phyloP scores from a whole-genome alignment of 2,888 invertebrate species.

The Euzetes globulus region DNA sequence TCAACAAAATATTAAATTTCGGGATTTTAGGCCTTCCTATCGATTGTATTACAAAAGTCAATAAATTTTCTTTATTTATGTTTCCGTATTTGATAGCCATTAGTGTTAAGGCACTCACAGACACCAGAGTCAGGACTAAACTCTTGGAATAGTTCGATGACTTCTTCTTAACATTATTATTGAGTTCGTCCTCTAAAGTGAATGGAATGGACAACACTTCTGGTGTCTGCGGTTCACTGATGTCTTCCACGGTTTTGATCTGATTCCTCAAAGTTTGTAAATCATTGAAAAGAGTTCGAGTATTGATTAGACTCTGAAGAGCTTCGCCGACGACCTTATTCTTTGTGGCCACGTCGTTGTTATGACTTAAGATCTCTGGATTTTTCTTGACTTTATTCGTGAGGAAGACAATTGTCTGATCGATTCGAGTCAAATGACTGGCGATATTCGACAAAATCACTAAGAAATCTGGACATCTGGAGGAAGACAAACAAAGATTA shows the following conservation, averaged over 20 bases:
- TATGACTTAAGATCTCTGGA: conserved; percentile 44
- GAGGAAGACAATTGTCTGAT: conserved; percentile 47
- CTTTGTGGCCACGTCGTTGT: not conserved
- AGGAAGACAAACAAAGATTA: conserved; percentile 32
- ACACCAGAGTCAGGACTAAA: not conserved
- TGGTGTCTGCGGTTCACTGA: conserved; percentile 6
- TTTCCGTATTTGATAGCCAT: not conserved
- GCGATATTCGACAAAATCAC: conserved; percentile 49
- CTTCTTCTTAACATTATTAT: not conserved
- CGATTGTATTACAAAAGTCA: not conserved
- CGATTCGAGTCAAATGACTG: conserved; percentile 48
- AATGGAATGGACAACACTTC: not conserved
- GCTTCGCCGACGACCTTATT: not conserved
- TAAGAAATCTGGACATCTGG: conserved; percentile 49
- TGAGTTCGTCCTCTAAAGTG: not conserved
- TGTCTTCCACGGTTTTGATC: conserved; percentile 2
- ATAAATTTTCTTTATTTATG: not conserved
- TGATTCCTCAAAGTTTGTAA: not conserved
- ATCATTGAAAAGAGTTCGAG: not conserved
- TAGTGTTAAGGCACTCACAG: not conserved
- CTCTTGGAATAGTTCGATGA: not conserved
- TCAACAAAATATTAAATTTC: not conserved
- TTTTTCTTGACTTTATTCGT: conserved; percentile 46
- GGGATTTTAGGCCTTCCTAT: not conserved
- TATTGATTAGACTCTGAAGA: conserved; percentile 3